Evolutionary conservation across 2,888 invertebrate genomes (phyloP), one percentile per base, ranked within the genome.

Genomic region (Torymus texanus): DNA sequence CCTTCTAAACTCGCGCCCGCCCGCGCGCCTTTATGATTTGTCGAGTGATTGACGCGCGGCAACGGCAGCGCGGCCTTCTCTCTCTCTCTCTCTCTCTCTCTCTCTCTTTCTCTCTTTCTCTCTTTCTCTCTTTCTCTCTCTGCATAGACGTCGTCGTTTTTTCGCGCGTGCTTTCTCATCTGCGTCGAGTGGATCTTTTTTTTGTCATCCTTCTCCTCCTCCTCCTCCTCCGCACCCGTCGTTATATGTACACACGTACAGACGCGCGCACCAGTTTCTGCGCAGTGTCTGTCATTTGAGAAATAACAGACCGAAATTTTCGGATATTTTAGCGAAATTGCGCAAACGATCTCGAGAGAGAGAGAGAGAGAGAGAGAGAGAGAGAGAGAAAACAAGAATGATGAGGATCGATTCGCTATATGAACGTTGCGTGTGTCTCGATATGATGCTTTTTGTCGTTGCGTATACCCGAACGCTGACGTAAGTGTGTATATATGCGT

Each of bases 221-320:
- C 41, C 41, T 41, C 41, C 8, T 8, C 41, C 1, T 41, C 0
- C 29, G 3, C 4, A 41, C 41, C 8, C 41, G 41, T 67, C 62
- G 29, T 10, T 21, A n/a, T 12, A 41, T 50, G 16, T 16, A 58
- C 56, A 50, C 67, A 13, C 41, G 41, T 41, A 29, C 5, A 58
- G 4, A 58, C 3, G 18, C 10, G 16, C 41, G 10, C 41, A 14
- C 11, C n/a, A 16, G 11, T 16, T 59, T 59, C 11, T 63, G n/a
- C 41, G n/a, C 5, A 14, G 21, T 12, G 24, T 50, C 21, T 24
- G 63, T 68, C 62, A 68, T 74, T 68, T 68, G 73, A 78, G 73
- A 73, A 74, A 74, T 68, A 67, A 67, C 66, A 61, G 71, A 67
- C 12, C 55, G 56, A 21, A 68, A 74, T 74, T 78, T 74, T 68